Base-by-base conservation (phyloP, 2,888 invertebrate genomes). In the Mimumesa dahlbomi region DNA sequence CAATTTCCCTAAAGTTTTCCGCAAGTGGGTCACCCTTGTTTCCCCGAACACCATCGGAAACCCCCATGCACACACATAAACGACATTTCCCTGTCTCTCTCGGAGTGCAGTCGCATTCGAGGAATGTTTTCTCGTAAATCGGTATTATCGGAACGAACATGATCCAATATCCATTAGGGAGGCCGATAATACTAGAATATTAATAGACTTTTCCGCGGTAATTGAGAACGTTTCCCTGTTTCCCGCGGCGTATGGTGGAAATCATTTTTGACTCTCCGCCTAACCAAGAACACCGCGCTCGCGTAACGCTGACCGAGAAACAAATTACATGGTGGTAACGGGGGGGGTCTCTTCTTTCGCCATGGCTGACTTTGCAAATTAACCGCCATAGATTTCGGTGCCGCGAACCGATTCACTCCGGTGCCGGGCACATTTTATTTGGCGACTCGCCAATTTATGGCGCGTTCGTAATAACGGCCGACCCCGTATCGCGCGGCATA, bases 371-470 rank as follows among this genome's bases (percentile, higher is more conserved):
- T 66, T 62, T 66, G 52, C 62, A 53, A 66, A 70, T 62, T 57
- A 62, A 57, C 42, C 62, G 19, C 21, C 57, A 14, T 38, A 5
- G 31, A 66, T 57, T 66, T 62, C 18, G 11, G 7, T 13, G n/a
- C 13, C 36, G 21, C 45, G 52, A 48, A 53, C 63, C 61, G 63
- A 75, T 73, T 73, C 69, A 75, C 65, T 54, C 63, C 18, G 38
- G 14, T 46, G n/a, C 49, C 19, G 40, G 52, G 56, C 48, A 42
- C 49, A 49, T 61, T 72, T 75, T 59, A 72, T 63, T 65, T 75
- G 75, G 75, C 72, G 19, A 42, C 18, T 2, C 5, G 59, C 75
- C 75, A 75, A 59, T 69, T 69, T 49, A 57, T 52, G 56, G 38
- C 54, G 34, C 46, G 22, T 31, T 29, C 49, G 64, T 56, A 62